A percentile compares a stretch with the other conserved stretches of the same genome.
phyloP scores from a whole-genome alignment of 35 echinoderm and acorn worm species.

The Apostichopus japonicus region DNA sequence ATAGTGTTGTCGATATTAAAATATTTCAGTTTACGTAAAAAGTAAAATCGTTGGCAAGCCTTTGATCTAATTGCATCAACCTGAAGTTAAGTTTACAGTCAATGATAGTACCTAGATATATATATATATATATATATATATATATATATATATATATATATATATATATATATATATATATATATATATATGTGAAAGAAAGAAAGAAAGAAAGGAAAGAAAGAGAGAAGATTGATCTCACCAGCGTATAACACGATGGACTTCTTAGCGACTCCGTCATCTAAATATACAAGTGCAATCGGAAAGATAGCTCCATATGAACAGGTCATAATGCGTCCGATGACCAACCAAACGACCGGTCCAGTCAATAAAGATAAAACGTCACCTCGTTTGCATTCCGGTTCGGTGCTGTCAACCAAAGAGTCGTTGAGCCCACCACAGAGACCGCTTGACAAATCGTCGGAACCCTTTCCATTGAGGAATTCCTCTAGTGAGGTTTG shows the following conservation, averaged over 20 bases:
- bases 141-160: not conserved
- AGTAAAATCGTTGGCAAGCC: no score
- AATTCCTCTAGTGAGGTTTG: not conserved
- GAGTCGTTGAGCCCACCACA: not conserved
- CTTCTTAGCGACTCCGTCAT: constrained; percentile 9
- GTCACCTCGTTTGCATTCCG: not conserved
- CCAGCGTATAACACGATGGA: constrained; percentile 39
- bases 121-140: not conserved
- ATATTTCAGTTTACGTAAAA: no score
- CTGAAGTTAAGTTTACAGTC: no score
- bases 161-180: not conserved
- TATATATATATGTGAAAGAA: not conserved
- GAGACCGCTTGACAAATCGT: not conserved
- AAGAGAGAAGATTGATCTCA: no score
- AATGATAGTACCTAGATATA: no score
- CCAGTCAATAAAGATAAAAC: not conserved
- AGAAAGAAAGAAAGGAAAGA: not conserved
- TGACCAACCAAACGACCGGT: not conserved
- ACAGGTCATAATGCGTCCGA: not conserved
- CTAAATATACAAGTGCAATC: constrained; percentile 23
- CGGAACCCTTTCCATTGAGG: not conserved
- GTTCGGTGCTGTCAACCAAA: not conserved
- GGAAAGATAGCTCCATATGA: constrained; percentile 9
- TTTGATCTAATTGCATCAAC: no score
- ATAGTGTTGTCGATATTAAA: no score